Evolutionary conservation across 2,888 invertebrate genomes (phyloP), one percentile per base, ranked within the genome.

Genomic region (Ichneumoninae sp.): DNA sequence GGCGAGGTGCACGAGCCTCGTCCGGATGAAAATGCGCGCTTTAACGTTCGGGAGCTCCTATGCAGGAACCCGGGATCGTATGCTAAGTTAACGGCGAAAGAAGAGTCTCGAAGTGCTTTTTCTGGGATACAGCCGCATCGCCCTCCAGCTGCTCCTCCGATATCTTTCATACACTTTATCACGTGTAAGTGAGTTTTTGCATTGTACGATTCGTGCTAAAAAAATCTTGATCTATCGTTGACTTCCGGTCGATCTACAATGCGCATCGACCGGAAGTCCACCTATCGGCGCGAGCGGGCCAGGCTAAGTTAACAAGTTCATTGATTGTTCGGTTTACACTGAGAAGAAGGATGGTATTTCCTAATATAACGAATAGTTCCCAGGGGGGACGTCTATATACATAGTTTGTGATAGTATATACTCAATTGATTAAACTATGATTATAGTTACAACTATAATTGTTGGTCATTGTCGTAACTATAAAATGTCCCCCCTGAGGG

Each of bases 41-140:
- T 78, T 66, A 70, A 81, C 78, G 69, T 82, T 26, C 66, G 30
- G 30, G 30, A 30, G 44, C 57, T 71, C 47, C 60, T 26, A 77
- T 54, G 52, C 44, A 47, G 44, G 44, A 52, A 66, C 65, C 57
- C 30, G 22, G 22, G 57, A 66, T 73, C 84, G 70, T 74, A 81
- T 78, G 78, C 69, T 84, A 78, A 81, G 81, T 78, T 81, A 78
- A 81, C 77, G 68, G 73, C 69, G 77, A 77, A 77, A 50, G 22
- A 81, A 73, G 73, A 84, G 71, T 63, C 78, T 74, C 70, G 30
- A 65, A 74, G 63, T 78, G 19, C 30, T 44, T 74, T 78, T 40
- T 63, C 74, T 10, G n/a, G 19, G 33, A 74, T 63, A 74, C 70
- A 69, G 16, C 30, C 63, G 40, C 50, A 63, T 69, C 68, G 50